These are phyloP conservation scores for Porites lobata DNA, from an alignment of 92 coral and sea anemone genomes.

Conservation along the genomic window DNA sequence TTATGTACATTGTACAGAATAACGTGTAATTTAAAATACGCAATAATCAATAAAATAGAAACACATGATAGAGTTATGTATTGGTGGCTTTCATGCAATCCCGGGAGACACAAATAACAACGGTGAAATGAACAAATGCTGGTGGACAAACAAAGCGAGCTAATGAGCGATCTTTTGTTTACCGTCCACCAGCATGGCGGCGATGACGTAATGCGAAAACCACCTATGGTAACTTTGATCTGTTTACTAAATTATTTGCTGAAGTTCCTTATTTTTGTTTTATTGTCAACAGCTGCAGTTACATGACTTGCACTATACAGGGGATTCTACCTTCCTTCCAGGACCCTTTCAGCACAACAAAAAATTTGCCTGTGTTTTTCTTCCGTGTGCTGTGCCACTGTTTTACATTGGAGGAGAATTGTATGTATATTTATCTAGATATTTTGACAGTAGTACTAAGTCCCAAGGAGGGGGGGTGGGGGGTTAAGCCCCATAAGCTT, in stretches of 20 bases:
- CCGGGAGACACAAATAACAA: no score
- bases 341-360: slow-evolving; percentile 83
- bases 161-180: no score
- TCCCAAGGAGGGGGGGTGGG: no score
- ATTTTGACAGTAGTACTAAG: background rate
- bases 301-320: background rate
- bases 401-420: slow-evolving; percentile 81
- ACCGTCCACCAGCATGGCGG: no score
- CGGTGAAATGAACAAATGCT: no score
- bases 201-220: no score
- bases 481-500: no score
- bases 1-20: no score
- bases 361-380: slow-evolving; percentile 84
- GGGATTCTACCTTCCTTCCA: slow-evolving; percentile 36
- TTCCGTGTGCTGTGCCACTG: slow-evolving; percentile 81
- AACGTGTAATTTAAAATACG: no score
- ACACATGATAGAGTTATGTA: background rate
- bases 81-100: background rate
- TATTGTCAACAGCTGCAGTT: slow-evolving; percentile 6
- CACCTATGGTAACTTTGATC: background rate
- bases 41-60: no score
- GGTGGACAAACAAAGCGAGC: no score
- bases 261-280: background rate
- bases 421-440: slow-evolving; percentile 45
- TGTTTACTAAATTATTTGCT: background rate